Percentiles rank a stretch among this genome's conserved stretches.
Conservation (phyloP, 1,140 invertebrate genomes). For the Drosophila sulfurigaster region DNA sequence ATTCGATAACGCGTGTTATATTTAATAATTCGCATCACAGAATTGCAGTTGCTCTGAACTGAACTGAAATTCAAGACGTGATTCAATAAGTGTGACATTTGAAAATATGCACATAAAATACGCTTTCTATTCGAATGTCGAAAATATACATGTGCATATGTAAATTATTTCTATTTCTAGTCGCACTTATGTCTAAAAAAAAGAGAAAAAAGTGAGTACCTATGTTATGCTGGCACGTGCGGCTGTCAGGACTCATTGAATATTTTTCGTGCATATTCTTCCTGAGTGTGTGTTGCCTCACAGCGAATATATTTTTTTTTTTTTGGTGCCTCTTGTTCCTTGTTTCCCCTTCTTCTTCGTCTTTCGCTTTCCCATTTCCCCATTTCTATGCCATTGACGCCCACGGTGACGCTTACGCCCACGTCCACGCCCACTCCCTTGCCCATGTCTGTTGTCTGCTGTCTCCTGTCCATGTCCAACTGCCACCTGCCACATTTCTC, state of each 20-base stretch:
- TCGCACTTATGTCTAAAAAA: not conserved
- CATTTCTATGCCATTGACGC: not conserved
- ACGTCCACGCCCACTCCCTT: not conserved
- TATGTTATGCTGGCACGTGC: constrained; percentile 37
- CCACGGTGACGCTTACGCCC: not conserved
- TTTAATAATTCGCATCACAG: too few species aligned
- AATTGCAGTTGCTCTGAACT: too few species aligned
- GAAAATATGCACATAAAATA: too few species aligned
- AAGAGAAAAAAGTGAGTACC: constrained; percentile 55
- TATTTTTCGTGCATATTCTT: constrained; percentile 38
- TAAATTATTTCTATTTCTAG: constrained; percentile 2
- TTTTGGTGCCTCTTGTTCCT: constrained; percentile 12
- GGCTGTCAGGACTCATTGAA: constrained; percentile 40
- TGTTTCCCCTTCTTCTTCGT: not conserved
- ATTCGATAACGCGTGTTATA: too few species aligned
- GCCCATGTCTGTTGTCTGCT: not conserved
- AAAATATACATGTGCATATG: constrained; percentile 8
- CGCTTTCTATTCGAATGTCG: not conserved
- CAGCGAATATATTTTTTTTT: constrained; percentile 6
- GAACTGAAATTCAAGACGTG: too few species aligned
- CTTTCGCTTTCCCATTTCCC: too few species aligned
- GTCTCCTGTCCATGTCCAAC: constrained; percentile 32
- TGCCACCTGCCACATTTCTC: constrained; percentile 62
- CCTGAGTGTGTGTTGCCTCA: not conserved
- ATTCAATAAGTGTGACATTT: too few species aligned